A percentile compares a stretch with the other conserved stretches of the same genome.
These are phyloP conservation scores for Epinotia demarniana DNA, from an alignment of 2,888 invertebrate genomes.

Conservation along the genomic window DNA sequence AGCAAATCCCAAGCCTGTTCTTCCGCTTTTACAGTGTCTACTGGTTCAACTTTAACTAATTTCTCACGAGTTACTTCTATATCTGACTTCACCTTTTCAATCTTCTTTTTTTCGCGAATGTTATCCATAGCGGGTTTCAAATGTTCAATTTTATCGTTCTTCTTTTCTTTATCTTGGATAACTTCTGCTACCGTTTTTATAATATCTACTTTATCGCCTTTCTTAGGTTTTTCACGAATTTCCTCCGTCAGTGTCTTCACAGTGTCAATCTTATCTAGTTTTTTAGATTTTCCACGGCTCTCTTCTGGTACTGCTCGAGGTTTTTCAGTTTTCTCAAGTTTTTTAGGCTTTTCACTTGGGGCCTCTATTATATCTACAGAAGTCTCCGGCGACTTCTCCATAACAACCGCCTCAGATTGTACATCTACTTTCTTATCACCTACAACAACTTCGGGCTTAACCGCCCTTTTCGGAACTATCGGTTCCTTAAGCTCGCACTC, in stretches of 20 bases:
- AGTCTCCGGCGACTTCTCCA: constrained; percentile 41
- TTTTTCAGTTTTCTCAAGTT: constrained; percentile 27
- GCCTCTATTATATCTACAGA: constrained; percentile 50
- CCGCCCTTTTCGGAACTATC: constrained; percentile 25
- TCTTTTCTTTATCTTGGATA: constrained; percentile 43
- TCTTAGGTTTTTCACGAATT: constrained; percentile 11
- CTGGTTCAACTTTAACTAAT: constrained; percentile 48
- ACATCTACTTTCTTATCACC: constrained; percentile 23
- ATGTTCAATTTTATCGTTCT: constrained; percentile 34
- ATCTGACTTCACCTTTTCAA: constrained; percentile 39
- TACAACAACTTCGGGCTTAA: constrained; percentile 22
- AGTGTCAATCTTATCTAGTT: constrained; percentile 32
- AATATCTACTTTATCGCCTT: constrained; percentile 15
- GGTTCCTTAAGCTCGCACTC: constrained; percentile 39
- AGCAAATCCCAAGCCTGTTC: constrained; percentile 80
- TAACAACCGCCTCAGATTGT: constrained; percentile 35
- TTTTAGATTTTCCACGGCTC: constrained; percentile 43
- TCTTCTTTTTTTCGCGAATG: constrained; percentile 45
- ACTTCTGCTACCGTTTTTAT: constrained; percentile 23
- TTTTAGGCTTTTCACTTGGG: constrained; percentile 37
- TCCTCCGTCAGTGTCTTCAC: background rate
- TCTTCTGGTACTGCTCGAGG: constrained; percentile 8
- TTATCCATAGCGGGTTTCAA: constrained; percentile 25
- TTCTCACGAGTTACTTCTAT: constrained; percentile 52
- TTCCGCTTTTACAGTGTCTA: constrained; percentile 66